Percentiles rank a stretch among this genome's conserved stretches.
These are phyloP conservation scores for Dexiosoma caninum DNA, from an alignment of 2,888 invertebrate genomes.

Conservation along the genomic window DNA sequence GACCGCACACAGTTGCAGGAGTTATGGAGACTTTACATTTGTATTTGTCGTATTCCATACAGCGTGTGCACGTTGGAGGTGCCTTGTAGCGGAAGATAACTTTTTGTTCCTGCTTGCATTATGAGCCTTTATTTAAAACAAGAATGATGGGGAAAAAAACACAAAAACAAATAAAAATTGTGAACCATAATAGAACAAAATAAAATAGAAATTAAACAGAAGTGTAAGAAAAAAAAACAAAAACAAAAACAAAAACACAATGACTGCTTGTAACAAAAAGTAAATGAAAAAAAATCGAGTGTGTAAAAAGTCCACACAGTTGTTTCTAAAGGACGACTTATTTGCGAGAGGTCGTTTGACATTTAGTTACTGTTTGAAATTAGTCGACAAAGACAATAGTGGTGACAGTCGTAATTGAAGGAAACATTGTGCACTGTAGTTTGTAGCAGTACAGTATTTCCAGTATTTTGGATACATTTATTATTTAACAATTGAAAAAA, in stretches of 20 bases:
- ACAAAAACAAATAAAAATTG: slow-evolving; percentile 9
- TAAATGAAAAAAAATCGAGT: neutral
- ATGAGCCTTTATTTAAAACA: slow-evolving; percentile 1
- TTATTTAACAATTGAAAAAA: too few relatives aligned
- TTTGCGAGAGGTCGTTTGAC: slow-evolving; percentile 41
- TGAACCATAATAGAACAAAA: slow-evolving; percentile 31
- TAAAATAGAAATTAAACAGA: slow-evolving; percentile 36
- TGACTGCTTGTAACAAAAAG: slow-evolving; percentile 10
- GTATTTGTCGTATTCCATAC: neutral
- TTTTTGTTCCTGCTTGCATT: slow-evolving; percentile 39
- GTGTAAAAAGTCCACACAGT: neutral
- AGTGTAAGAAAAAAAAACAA: neutral
- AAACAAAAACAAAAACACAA: slow-evolving; percentile 26
- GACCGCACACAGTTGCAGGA: slow-evolving; percentile 53
- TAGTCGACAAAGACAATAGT: neutral
- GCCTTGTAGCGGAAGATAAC: slow-evolving; percentile 47
- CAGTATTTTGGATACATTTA: too few relatives aligned
- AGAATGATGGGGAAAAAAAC: too few relatives aligned
- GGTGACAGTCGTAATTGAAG: neutral
- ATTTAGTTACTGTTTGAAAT: slow-evolving; percentile 30
- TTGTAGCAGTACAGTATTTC: neutral
- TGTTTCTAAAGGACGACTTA: slow-evolving; percentile 18
- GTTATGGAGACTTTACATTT: slow-evolving; percentile 17
- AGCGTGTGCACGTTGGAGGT: slow-evolving; percentile 2
- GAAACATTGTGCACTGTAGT: neutral